Percentiles rank a stretch among this genome's conserved stretches.
phyloP scores from a whole-genome alignment of 2,797 vertebrate genomes.

The Hyperoplus immaculatus region DNA sequence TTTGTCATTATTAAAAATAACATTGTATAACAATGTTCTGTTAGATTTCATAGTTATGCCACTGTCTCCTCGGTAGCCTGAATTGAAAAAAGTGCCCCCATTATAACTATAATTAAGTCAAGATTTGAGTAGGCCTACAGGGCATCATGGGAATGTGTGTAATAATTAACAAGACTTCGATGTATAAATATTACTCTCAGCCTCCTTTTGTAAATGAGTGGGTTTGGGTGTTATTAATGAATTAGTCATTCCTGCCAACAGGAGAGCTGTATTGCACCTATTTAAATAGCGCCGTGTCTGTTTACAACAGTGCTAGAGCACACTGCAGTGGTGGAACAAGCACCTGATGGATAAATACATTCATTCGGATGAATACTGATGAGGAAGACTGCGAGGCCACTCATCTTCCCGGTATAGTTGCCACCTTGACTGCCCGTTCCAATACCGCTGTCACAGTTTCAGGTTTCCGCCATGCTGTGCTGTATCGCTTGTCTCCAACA shows the following conservation, averaged over 20 bases:
- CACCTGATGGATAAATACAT: constrained; percentile 69
- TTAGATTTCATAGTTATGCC: constrained; percentile 13
- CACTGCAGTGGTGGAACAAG: constrained; percentile 53
- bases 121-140: constrained; percentile 9
- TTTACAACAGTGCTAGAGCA: constrained; percentile 60
- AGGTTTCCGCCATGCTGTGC: constrained; percentile 60
- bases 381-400: constrained; percentile 53
- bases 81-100: constrained; percentile 8
- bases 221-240: constrained; percentile 39
- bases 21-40: not conserved
- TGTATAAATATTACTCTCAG: constrained; percentile 7
- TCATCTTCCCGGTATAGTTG: constrained; percentile 45
- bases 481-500: constrained; percentile 70
- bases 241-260: constrained; percentile 46
- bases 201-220: constrained; percentile 10
- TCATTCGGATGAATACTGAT: constrained; percentile 65
- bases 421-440: constrained; percentile 66
- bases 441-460: constrained; percentile 60
- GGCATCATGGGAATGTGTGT: constrained; percentile 6
- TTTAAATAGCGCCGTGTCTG: constrained; percentile 57
- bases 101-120: constrained; percentile 23
- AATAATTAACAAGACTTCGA: constrained; percentile 34
- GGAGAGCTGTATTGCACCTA: constrained; percentile 45
- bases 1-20: not conserved
- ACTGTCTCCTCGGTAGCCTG: constrained; percentile 1